Conservation (phyloP, 53 echinoderm and acorn worm species). For the Zoroaster sp. region DNA sequence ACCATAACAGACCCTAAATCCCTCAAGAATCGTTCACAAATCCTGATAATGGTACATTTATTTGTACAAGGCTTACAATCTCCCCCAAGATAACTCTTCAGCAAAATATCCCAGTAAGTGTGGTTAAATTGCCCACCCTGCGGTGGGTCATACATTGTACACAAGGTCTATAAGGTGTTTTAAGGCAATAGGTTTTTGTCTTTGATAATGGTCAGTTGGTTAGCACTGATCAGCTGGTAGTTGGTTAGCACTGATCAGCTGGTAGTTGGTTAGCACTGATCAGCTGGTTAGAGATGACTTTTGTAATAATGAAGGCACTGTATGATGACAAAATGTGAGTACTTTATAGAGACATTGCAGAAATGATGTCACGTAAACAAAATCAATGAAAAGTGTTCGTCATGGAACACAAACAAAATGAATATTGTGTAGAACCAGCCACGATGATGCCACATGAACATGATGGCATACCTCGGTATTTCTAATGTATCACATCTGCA, state of each 20-base stretch:
- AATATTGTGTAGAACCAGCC: too few species aligned
- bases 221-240: conserved; percentile 20
- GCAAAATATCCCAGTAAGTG: conserved; percentile 3
- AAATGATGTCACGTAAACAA: too few species aligned
- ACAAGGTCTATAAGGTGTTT: not conserved
- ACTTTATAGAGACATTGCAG: too few species aligned
- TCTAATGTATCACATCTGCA: too few species aligned
- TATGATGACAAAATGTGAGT: not conserved
- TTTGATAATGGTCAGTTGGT: not conserved
- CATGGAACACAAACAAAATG: too few species aligned
- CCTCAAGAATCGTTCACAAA: conserved; percentile 1
- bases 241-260: conserved; percentile 3
- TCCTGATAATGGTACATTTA: conserved; percentile 34
- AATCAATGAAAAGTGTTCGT: too few species aligned
- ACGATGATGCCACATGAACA: too few species aligned
- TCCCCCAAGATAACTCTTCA: not conserved
- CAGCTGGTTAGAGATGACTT: not conserved
- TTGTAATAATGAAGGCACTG: not conserved
- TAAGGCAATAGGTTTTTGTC: not conserved
- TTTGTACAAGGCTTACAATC: conserved; percentile 15
- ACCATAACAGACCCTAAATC: conserved; percentile 18
- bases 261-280: conserved; percentile 3
- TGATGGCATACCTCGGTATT: too few species aligned
- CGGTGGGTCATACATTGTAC: not conserved
- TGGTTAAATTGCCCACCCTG: not conserved